Percentiles rank a stretch among this genome's conserved stretches.
Evolutionary conservation across 1,140 invertebrate species (phyloP).

Genomic region (Nebria ingens): DNA sequence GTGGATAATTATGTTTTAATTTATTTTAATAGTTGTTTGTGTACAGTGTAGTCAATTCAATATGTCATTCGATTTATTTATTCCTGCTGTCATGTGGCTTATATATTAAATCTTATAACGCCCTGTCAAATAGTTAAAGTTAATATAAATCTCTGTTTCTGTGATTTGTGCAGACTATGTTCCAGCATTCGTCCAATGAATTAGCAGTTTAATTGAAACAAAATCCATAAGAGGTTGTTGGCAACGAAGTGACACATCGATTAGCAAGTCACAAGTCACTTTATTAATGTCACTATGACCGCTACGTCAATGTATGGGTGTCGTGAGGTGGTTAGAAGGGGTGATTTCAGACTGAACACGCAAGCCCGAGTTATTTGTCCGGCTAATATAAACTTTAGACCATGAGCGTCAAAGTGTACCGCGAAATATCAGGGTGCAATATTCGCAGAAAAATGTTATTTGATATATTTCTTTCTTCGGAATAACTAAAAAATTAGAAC

Average conservation of each 20-base stretch:
- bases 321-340: neutral
- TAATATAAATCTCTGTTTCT: neutral
- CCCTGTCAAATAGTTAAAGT: conserved; percentile 12
- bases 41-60: no score
- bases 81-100: no score
- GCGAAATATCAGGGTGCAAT: neutral
- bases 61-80: no score
- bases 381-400: neutral
- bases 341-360: neutral
- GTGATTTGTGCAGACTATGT: neutral
- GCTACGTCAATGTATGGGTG: neutral
- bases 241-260: conserved; percentile 4
- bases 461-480: no score
- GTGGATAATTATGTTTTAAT: no score
- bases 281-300: conserved; percentile 5
- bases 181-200: neutral
- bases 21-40: no score
- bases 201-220: conserved; percentile 9
- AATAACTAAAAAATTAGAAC: no score
- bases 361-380: conserved; percentile 1
- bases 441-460: neutral
- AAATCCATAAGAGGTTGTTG: conserved; percentile 3
- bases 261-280: conserved; percentile 8
- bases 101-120: no score
- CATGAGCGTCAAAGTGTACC: neutral